These are phyloP conservation scores for Glossosoma conforme DNA, from an alignment of 1,140 invertebrate genomes.

Conservation along the genomic window DNA sequence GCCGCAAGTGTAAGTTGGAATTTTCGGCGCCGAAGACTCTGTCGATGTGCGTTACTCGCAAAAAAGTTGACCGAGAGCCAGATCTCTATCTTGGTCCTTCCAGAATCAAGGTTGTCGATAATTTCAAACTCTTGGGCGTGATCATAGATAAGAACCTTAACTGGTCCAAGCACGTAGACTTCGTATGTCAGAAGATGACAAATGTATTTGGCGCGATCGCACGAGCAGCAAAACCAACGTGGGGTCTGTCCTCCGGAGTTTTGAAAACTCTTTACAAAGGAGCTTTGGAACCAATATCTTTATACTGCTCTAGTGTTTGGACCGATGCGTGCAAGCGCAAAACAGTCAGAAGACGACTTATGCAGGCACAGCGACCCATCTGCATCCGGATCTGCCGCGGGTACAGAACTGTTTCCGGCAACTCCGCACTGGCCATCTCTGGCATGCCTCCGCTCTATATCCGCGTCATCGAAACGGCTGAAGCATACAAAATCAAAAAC, in stretches of 20 bases:
- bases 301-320: neutral
- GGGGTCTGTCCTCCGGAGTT: neutral
- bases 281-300: neutral
- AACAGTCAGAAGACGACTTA: no score
- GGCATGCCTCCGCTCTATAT: no score
- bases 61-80: no score
- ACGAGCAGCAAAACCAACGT: slow-evolving; percentile 2
- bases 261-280: neutral
- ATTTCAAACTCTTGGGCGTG: neutral
- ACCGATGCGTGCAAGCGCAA: neutral
- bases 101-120: neutral
- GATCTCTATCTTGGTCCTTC: no score
- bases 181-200: neutral
- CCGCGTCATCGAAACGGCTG: no score
- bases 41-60: neutral
- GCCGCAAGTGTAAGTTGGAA: neutral
- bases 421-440: no score
- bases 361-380: no score
- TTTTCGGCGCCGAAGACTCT: neutral
- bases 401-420: no score
- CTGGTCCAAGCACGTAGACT: slow-evolving; percentile 1
- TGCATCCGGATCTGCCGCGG: no score
- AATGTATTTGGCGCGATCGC: no score
- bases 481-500: no score
- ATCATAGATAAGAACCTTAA: neutral